Evolutionary conservation across 2,797 vertebrate species (phyloP).

Genomic region (Enteromius thamalakanensis): DNA sequence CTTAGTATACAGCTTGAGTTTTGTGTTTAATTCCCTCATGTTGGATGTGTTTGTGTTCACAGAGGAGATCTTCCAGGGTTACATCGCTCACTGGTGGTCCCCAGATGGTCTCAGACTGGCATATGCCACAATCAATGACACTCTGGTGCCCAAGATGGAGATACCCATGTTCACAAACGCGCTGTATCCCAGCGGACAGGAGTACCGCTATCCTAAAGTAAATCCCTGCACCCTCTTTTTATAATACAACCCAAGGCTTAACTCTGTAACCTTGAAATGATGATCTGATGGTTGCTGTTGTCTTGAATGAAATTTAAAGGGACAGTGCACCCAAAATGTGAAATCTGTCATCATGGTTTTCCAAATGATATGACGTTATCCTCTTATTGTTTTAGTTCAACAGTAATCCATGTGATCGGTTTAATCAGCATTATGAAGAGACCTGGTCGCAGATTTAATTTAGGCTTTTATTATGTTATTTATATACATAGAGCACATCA

Average conservation of each 20-base stretch:
- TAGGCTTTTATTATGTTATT: background rate
- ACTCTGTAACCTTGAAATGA: background rate
- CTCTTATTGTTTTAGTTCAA: background rate
- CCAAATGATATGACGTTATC: background rate
- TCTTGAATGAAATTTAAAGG: constrained; percentile 3
- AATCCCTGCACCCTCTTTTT: constrained; percentile 46
- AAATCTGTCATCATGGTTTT: background rate
- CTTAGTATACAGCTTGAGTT: background rate
- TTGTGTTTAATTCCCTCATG: background rate
- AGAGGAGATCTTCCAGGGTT: constrained; percentile 95
- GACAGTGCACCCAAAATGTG: background rate
- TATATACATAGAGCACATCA: background rate
- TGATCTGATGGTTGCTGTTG: background rate
- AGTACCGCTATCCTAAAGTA: constrained; percentile 96
- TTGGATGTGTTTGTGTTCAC: constrained; percentile 45
- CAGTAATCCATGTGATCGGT: background rate
- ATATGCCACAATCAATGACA: constrained; percentile 94
- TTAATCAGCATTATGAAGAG: background rate
- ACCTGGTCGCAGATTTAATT: background rate
- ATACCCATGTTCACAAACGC: constrained; percentile 88
- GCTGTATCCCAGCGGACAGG: constrained; percentile 84
- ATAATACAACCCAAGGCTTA: background rate
- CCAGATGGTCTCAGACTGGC: constrained; percentile 92
- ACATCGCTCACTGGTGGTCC: constrained; percentile 97
- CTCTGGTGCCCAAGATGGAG: constrained; percentile 93